These are phyloP conservation scores for Oreochromis aureus DNA, from an alignment of 2,113 vertebrate species.

Conservation along the genomic window DNA sequence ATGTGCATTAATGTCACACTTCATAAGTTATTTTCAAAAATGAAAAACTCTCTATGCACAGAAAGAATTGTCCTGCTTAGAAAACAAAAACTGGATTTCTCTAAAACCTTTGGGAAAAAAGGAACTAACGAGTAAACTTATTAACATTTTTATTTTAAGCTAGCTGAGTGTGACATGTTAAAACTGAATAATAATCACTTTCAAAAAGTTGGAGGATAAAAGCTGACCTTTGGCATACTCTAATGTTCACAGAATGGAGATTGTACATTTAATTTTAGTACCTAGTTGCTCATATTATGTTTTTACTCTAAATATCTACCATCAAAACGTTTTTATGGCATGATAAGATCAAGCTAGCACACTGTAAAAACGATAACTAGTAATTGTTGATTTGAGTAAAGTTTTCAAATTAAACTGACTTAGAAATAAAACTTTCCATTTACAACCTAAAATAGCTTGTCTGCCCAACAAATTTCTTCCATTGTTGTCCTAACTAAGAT, in stretches of 20 bases:
- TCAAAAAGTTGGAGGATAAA: not conserved
- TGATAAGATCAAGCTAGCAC: not conserved
- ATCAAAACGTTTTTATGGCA: conserved; percentile 1
- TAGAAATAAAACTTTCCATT: too few relatives aligned
- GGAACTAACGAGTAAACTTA: not conserved
- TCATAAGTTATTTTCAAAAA: not conserved
- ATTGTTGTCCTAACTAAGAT: too few relatives aligned
- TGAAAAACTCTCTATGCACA: not conserved
- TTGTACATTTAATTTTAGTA: not conserved
- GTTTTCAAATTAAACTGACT: too few relatives aligned
- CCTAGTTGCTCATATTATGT: not conserved
- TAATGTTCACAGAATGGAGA: not conserved
- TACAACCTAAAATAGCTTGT: too few relatives aligned
- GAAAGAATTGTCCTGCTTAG: not conserved
- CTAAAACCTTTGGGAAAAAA: not conserved
- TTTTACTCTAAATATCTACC: not conserved
- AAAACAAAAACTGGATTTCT: not conserved
- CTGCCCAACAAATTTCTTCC: too few relatives aligned
- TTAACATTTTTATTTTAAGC: not conserved
- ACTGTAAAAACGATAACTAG: too few relatives aligned
- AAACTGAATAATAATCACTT: not conserved
- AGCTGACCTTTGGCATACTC: not conserved
- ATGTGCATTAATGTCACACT: not conserved
- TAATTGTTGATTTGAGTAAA: too few relatives aligned
- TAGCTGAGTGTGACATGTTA: not conserved